Base-by-base conservation (phyloP, 2,797 vertebrate genomes). In the Nothura maculosa region DNA sequence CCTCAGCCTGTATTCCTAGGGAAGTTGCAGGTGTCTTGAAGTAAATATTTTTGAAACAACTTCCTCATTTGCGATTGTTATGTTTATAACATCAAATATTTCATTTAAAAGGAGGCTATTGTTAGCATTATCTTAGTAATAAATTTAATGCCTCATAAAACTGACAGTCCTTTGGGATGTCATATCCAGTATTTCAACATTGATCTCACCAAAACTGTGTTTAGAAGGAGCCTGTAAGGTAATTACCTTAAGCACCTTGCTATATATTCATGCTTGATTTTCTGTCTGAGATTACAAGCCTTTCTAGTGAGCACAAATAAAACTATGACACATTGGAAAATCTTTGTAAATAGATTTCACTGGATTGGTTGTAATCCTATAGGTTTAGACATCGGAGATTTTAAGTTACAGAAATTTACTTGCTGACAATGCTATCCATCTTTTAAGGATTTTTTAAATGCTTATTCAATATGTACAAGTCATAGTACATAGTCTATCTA, bases 161-260 rank as follows among this genome's bases (percentile, higher is more conserved):
- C 67, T 55, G 76, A 27, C 85, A 89, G 45, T 89, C 22, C 8
- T 72, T 86, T 60, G 24, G 48, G 43, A 94, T 90, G 96, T 95
- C 87, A 85, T 92, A 48, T 42, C 79, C 96, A 95, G 94, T 96
- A 58, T 96, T 96, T 96, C 92, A 85, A 91, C 96, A 94, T 60
- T 86, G 85, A 90, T 92, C 95, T 96, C 63, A 60, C 93, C 97
- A 92, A 85, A 97, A 93, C 97, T 94, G 63, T 95, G 92, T 97
- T 98, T 87, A 95, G 80, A 87, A 75, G 42, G 75, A 91, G 66
- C n/a, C 94, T 93, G 75, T 94, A 50, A 91, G n/a, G n/a, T n/a
- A 95, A 78, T 70, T 90, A 42, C 84, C 94, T 12, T 79, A 48
- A 48, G 47, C 12, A 50, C 95, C 82, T 97, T 96, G 74, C 70